phyloP scores from a whole-genome alignment of 1,140 invertebrate genomes.

The Drosophila cardini region DNA sequence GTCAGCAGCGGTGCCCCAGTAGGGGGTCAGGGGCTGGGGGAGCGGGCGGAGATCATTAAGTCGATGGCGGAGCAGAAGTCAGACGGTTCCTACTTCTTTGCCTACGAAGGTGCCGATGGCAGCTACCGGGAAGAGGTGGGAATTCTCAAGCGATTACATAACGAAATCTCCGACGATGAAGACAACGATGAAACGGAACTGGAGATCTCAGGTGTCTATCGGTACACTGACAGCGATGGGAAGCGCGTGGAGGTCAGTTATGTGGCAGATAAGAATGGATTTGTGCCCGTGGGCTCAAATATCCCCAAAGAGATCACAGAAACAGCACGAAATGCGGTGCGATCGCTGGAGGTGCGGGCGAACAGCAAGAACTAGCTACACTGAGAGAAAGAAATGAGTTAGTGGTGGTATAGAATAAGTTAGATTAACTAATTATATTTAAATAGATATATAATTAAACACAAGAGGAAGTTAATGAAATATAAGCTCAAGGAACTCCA shows the following conservation, averaged over 20 bases:
- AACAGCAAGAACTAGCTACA: constrained; percentile 4
- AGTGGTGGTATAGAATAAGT: too few relatives aligned
- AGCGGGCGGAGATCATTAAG: constrained; percentile 64
- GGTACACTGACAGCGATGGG: constrained; percentile 88
- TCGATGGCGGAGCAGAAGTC: constrained; percentile 63
- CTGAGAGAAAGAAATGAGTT: background rate
- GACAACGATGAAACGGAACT: constrained; percentile 56
- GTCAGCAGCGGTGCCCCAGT: constrained; percentile 13
- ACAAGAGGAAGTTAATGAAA: background rate
- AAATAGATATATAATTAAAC: too few relatives aligned
- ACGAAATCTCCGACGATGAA: constrained; percentile 7
- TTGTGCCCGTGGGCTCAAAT: constrained; percentile 86
- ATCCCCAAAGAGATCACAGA: constrained; percentile 80
- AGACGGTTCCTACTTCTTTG: constrained; percentile 79
- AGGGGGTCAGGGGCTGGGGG: constrained; percentile 33
- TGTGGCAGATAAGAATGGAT: constrained; percentile 89
- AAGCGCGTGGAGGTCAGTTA: constrained; percentile 88
- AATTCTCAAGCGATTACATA: constrained; percentile 36
- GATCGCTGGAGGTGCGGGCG: constrained; percentile 11
- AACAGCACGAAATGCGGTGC: constrained; percentile 17
- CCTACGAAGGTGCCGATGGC: constrained; percentile 72
- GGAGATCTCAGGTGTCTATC: constrained; percentile 85
- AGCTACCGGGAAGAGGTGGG: constrained; percentile 77
- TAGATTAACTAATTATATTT: too few relatives aligned
- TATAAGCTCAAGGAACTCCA: too few relatives aligned